Evolutionary conservation across 1,140 invertebrate species (phyloP).

Genomic region (Megalopta genalis): DNA sequence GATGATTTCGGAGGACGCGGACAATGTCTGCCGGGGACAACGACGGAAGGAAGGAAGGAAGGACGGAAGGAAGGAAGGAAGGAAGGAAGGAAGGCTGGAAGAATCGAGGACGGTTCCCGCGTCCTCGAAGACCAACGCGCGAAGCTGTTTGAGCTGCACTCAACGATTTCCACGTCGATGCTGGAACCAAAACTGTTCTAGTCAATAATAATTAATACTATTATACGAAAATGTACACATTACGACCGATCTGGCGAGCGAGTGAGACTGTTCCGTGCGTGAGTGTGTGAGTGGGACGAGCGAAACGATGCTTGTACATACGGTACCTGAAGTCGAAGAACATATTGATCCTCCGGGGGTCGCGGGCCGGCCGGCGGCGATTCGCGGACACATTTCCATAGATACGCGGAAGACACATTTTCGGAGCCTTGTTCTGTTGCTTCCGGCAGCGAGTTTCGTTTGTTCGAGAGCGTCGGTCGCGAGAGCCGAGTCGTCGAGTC

Average conservation of each 20-base stretch:
- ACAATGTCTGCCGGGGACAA: constrained; percentile 10
- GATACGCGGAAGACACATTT: no score
- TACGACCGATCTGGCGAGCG: constrained; percentile 49
- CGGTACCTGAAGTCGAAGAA: constrained; percentile 63
- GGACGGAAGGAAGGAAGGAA: no score
- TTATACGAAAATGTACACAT: constrained; percentile 47
- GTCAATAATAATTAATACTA: constrained; percentile 57
- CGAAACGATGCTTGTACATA: constrained; percentile 58
- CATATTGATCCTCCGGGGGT: constrained; percentile 51
- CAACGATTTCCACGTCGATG: constrained; percentile 58
- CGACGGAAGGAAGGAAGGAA: neutral
- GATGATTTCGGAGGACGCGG: constrained; percentile 5
- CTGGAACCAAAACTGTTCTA: constrained; percentile 63
- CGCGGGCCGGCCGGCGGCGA: constrained; percentile 27
- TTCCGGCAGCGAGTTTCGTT: no score
- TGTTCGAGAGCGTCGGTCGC: no score
- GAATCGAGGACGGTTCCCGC: neutral
- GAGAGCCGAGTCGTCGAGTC: no score
- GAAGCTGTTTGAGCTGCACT: constrained; percentile 55
- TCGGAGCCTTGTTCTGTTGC: no score
- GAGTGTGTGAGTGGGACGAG: constrained; percentile 4
- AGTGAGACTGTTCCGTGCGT: constrained; percentile 6
- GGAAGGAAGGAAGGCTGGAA: no score
- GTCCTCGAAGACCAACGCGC: neutral
- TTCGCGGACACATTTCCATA: no score